Evolutionary conservation across 2,797 vertebrate species (phyloP).

Genomic region (Trematomus bernacchii): DNA sequence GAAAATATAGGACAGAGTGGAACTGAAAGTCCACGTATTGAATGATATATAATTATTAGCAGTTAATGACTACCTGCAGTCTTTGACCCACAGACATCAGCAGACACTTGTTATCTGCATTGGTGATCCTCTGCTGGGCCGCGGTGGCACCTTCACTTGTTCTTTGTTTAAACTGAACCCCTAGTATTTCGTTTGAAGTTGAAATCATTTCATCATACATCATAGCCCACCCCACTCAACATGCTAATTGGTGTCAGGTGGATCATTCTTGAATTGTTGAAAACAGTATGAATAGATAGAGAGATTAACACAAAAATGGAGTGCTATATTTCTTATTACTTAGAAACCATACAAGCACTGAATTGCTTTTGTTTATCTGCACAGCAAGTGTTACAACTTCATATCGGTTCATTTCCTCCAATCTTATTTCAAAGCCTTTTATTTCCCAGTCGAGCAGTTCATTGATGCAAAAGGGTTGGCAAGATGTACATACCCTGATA

Average conservation of each 20-base stretch:
- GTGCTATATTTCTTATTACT: neutral
- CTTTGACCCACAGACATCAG: constrained; percentile 7
- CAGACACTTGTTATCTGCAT: neutral
- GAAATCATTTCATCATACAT: constrained; percentile 6
- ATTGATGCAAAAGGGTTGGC: constrained; percentile 61
- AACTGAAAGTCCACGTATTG: constrained; percentile 1
- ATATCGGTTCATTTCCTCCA: constrained; percentile 64
- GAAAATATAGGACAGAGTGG: neutral
- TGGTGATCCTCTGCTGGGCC: neutral
- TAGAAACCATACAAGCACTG: neutral
- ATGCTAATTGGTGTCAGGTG: neutral
- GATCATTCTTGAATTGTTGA: constrained; percentile 3
- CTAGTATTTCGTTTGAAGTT: constrained; percentile 14
- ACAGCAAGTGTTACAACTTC: constrained; percentile 53
- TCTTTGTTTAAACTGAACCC: constrained; percentile 1
- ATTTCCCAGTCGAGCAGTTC: constrained; percentile 68
- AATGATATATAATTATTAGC: constrained; percentile 10
- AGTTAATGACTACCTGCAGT: neutral
- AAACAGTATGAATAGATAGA: constrained; percentile 3
- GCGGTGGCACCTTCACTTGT: neutral
- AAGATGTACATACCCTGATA: constrained; percentile 43
- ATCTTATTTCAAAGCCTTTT: constrained; percentile 68
- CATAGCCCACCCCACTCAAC: neutral
- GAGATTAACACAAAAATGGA: constrained; percentile 3
- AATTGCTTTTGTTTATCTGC: constrained; percentile 49